A percentile compares a stretch with the other conserved stretches of the same genome.
phyloP scores from a whole-genome alignment of 1,140 invertebrate species.

The Neoseiulus cucumeris region DNA sequence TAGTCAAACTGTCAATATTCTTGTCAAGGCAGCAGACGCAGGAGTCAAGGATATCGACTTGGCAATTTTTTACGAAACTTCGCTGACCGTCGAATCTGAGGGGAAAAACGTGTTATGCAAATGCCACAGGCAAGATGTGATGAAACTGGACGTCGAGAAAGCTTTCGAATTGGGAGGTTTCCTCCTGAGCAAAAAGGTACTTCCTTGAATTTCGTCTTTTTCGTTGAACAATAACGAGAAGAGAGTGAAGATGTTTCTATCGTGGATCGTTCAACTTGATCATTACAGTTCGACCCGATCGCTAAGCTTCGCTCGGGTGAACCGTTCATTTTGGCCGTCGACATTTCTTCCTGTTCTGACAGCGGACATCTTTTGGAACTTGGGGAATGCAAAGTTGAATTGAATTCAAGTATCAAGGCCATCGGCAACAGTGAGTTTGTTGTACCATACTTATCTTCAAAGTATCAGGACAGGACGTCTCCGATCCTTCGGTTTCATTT shows the following conservation, averaged over 20 bases:
- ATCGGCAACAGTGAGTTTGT: no score
- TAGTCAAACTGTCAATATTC: background rate
- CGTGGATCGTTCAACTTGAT: background rate
- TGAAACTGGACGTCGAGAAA: conserved; percentile 24
- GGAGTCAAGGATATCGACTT: background rate
- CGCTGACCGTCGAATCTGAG: background rate
- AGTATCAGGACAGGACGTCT: no score
- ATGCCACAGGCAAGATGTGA: conserved; percentile 25
- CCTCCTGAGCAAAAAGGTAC: conserved; percentile 27
- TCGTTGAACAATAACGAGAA: no score
- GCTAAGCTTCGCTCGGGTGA: conserved; percentile 15
- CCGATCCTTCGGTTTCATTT: no score
- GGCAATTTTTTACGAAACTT: background rate
- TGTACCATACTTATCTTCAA: no score
- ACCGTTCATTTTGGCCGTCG: conserved; percentile 23
- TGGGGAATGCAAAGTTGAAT: background rate
- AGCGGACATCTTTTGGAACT: background rate
- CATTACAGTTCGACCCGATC: conserved; percentile 16
- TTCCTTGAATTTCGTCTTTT: no score
- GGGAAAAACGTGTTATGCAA: background rate
- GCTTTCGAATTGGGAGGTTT: conserved; percentile 28
- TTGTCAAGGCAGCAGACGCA: background rate
- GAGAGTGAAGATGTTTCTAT: no score
- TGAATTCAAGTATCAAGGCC: no score
- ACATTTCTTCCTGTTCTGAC: conserved; percentile 25